Conservation (phyloP, 2,888 invertebrate genomes). For the Caenorhabditis afra region DNA sequence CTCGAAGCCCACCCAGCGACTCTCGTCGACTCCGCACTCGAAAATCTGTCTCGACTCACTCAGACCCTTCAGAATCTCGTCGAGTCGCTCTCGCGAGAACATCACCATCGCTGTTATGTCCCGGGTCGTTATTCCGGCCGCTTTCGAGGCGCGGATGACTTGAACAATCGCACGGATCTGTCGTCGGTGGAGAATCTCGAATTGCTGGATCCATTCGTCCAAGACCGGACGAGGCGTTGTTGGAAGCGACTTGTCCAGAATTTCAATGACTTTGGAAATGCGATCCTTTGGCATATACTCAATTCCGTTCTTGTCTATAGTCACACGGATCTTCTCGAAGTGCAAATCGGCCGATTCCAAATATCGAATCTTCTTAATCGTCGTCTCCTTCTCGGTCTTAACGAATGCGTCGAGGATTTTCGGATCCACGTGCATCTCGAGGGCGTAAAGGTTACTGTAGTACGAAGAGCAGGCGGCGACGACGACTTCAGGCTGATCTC, state of each 20-base stretch:
- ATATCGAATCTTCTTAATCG: slow-evolving; percentile 75
- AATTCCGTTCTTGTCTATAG: slow-evolving; percentile 1
- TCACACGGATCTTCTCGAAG: slow-evolving; percentile 68
- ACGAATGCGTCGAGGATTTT: slow-evolving; percentile 63
- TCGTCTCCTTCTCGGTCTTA: slow-evolving; percentile 43
- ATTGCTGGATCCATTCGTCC: slow-evolving; percentile 24
- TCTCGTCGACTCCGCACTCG: slow-evolving; percentile 70
- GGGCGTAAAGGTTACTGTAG: slow-evolving; percentile 9
- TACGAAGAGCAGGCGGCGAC: slow-evolving; percentile 52
- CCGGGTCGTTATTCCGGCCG: slow-evolving; percentile 1
- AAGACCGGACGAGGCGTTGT: background rate
- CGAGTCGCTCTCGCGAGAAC: slow-evolving; percentile 1
- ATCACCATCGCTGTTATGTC: slow-evolving; percentile 1
- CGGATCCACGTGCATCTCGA: slow-evolving; percentile 63
- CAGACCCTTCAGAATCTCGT: slow-evolving; percentile 1
- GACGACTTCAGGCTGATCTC: slow-evolving; percentile 48
- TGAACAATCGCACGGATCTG: slow-evolving; percentile 24
- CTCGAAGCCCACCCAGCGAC: slow-evolving; percentile 67
- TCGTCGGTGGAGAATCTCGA: slow-evolving; percentile 5
- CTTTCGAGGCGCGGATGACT: slow-evolving; percentile 11
- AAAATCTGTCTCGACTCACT: slow-evolving; percentile 16
- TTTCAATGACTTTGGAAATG: background rate
- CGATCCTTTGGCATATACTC: background rate
- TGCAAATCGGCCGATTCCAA: slow-evolving; percentile 74
- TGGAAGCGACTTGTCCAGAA: slow-evolving; percentile 19